Evolutionary conservation across 2,888 invertebrate genomes (phyloP).

Genomic region (Pristionchus fissidentatus): DNA sequence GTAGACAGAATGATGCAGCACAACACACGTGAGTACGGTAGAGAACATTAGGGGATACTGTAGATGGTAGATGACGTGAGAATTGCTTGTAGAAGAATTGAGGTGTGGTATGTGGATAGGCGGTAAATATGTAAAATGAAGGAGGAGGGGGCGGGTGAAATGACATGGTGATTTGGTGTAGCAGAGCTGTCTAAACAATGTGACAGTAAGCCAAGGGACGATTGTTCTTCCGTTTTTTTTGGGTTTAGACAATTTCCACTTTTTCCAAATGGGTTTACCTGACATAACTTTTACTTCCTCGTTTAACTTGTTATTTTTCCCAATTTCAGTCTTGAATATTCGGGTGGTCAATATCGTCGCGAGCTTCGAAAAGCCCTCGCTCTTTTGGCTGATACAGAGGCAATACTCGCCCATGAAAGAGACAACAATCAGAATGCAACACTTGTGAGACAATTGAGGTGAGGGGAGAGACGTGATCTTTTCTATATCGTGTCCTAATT

Average conservation of each 20-base stretch:
- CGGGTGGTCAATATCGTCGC: conserved; percentile 57
- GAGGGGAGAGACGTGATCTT: not conserved
- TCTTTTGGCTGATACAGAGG: conserved; percentile 63
- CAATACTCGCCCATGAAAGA: conserved; percentile 60
- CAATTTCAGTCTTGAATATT: conserved; percentile 51
- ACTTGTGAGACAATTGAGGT: conserved; percentile 62
- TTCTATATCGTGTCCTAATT: too few relatives aligned
- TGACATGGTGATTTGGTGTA: too few relatives aligned
- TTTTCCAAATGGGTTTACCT: too few relatives aligned
- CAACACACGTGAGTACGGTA: conserved; percentile 42
- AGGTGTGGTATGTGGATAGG: not conserved
- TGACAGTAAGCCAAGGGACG: too few relatives aligned
- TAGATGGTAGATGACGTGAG: not conserved
- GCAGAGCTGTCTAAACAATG: too few relatives aligned
- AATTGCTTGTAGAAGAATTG: not conserved
- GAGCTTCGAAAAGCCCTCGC: conserved; percentile 63
- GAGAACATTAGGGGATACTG: not conserved
- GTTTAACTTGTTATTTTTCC: too few relatives aligned
- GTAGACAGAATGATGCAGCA: conserved; percentile 80
- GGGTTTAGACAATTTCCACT: too few relatives aligned
- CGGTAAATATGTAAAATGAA: too few relatives aligned
- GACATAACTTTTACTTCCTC: not conserved
- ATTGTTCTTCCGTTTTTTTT: not conserved
- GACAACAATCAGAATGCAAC: conserved; percentile 57
- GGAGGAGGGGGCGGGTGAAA: not conserved